Evolutionary conservation across 2,113 vertebrate species (phyloP).

Genomic region (Cathartes aura): DNA sequence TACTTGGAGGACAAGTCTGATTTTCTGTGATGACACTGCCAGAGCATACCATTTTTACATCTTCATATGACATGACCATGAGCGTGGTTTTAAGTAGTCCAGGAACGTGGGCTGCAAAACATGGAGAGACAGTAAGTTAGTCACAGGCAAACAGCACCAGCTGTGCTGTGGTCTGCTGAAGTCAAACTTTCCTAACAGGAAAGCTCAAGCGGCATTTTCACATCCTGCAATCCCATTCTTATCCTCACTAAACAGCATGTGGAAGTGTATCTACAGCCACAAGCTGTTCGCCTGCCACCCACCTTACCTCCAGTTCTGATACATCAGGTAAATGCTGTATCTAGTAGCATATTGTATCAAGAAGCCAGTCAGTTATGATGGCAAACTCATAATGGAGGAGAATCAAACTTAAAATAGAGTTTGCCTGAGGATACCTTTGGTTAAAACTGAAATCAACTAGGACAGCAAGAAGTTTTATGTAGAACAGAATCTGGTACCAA

Average conservation of each 20-base stretch:
- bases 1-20: neutral
- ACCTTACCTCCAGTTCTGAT: neutral
- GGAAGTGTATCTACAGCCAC: neutral
- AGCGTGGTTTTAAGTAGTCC: constrained; percentile 89
- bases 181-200: neutral
- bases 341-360: neutral
- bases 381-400: neutral
- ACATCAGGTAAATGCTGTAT: neutral
- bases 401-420: neutral
- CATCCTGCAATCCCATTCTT: neutral
- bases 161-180: neutral
- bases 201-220: neutral
- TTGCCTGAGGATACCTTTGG: neutral
- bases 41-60: constrained; percentile 56
- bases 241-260: neutral
- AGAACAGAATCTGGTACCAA: neutral
- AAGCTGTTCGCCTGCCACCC: neutral
- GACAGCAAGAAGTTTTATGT: neutral
- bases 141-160: neutral
- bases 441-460: neutral
- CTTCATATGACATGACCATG: constrained; percentile 86
- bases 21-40: neutral
- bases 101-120: constrained; percentile 83
- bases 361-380: neutral
- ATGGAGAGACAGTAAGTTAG: neutral